A percentile compares a stretch with the other conserved stretches of the same genome.
Conservation (phyloP, 35 echinoderm and acorn worm species). For the Nesometra sesokonis region DNA sequence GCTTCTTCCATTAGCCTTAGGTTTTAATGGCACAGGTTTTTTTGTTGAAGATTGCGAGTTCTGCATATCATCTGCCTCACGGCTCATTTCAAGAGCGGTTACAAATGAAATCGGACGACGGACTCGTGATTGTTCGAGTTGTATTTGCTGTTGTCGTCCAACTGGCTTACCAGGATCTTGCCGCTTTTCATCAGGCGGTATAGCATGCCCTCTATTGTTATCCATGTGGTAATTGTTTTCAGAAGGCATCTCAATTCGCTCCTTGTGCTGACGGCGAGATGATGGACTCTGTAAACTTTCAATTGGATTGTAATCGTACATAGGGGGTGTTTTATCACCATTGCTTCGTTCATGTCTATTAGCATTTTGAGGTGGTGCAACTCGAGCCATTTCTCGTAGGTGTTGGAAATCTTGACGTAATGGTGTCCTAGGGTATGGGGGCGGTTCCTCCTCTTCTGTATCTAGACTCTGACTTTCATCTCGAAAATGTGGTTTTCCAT, state of each 20-base stretch:
- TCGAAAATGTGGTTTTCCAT: neutral
- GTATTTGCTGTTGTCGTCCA: slow-evolving; percentile 13
- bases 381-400: neutral
- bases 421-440: neutral
- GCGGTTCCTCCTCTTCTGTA: neutral
- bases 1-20: neutral
- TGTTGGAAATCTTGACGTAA: neutral
- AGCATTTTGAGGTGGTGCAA: neutral
- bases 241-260: neutral
- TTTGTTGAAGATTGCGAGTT: neutral
- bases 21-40: neutral
- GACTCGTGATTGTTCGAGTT: slow-evolving; percentile 23
- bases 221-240: neutral
- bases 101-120: slow-evolving; percentile 90
- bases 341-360: neutral
- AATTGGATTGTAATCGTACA: neutral
- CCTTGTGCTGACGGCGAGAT: neutral
- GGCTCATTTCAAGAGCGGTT: slow-evolving; percentile 80
- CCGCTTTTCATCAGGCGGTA: neutral
- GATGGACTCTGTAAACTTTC: neutral
- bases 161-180: slow-evolving; percentile 16
- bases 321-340: neutral
- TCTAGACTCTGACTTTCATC: neutral
- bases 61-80: slow-evolving; percentile 47
- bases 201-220: neutral